Evolutionary conservation across 2,113 vertebrate genomes (phyloP), one percentile per base, ranked within the genome.

Genomic region (Anser brachyrhynchus): DNA sequence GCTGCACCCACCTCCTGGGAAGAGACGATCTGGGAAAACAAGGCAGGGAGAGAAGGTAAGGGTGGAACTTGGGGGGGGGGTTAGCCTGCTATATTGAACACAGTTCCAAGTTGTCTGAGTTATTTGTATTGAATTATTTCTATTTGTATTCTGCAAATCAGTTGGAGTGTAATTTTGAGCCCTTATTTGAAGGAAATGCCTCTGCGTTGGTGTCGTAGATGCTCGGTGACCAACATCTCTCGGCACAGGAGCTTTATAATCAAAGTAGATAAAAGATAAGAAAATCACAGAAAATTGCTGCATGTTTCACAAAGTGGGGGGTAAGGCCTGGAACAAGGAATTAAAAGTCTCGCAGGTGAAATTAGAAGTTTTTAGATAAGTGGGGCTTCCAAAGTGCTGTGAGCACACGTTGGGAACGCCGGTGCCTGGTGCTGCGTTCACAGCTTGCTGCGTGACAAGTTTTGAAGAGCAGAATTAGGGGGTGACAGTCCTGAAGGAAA

Each of bases 41-140:
- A 67, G 21, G 41, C 43, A 1, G 5, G 46, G 74, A 25, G 44
- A 13, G 35, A 57, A 80, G 49, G 26, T 6, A 11, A 49, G 46
- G 46, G 20, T 49, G 46, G 46, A 49, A 49, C 46, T 6, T 49
- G 46, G 39, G 10, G 20, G 46, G 19, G 43, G n/a, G 59, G 11
- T n/a, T 35, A 54, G 22, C 44, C 41, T 16, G 37, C 33, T 58
- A 0, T 9, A 17, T 2, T 25, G 44, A 61, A 14, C 67, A 6
- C 35, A 6, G 1, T 18, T 37, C 44, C 61, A 15, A 10, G 0
- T 7, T 3, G 2, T 5, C 76, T 23, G 23, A 52, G 51, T 52
- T 52, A 52, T 7, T 13, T 52, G 13, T 52, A 22, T 21, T 25
- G 23, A 52, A 23, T 52, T 25, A 14, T 25, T 13, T 52, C 6